A percentile compares a stretch with the other conserved stretches of the same genome.
Evolutionary conservation across 2,888 invertebrate species (phyloP).

Genomic region (Timema cristinae): DNA sequence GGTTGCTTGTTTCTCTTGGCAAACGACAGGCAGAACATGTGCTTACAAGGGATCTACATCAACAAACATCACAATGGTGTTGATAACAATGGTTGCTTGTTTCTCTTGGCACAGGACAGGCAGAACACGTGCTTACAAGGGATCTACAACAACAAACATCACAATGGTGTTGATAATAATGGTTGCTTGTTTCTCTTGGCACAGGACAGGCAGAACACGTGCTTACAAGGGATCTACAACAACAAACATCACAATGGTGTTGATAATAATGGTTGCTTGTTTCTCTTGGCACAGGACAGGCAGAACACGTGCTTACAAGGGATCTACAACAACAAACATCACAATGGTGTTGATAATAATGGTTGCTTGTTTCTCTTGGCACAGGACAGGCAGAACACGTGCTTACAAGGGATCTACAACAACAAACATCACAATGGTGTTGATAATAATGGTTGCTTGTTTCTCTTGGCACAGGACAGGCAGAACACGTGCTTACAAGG

Average conservation of each 20-base stretch:
- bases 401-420: conserved; percentile 89
- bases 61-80: neutral
- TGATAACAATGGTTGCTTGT: too few relatives aligned
- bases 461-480: conserved; percentile 82
- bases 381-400: conserved; percentile 92
- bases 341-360: neutral
- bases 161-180: neutral
- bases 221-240: conserved; percentile 89
- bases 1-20: too few relatives aligned
- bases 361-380: too few relatives aligned
- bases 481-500: conserved; percentile 98
- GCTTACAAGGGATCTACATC: conserved; percentile 89
- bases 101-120: conserved; percentile 82
- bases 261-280: too few relatives aligned
- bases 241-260: neutral
- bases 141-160: conserved; percentile 57
- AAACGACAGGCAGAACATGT: conserved; percentile 92
- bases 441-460: too few relatives aligned
- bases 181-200: too few relatives aligned
- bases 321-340: conserved; percentile 57
- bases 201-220: conserved; percentile 92
- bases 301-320: conserved; percentile 98
- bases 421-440: neutral
- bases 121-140: conserved; percentile 98
- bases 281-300: conserved; percentile 82